phyloP scores from a whole-genome alignment of 1,140 invertebrate genomes.

The Anagrus nilaparvatae region DNA sequence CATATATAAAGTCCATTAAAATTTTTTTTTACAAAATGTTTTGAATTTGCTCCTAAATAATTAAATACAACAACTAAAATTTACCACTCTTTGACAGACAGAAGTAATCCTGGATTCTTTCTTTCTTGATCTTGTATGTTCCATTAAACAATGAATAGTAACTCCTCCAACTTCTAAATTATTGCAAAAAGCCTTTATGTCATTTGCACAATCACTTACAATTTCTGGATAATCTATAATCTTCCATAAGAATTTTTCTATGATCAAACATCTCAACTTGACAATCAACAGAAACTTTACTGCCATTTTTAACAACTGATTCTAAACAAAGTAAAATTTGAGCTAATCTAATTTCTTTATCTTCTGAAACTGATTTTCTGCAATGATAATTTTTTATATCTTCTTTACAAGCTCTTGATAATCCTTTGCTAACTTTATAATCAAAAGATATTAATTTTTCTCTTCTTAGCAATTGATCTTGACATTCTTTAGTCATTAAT shows the following conservation, averaged over 20 bases:
- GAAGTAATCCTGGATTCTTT: constrained; percentile 51
- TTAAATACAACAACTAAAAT: too few relatives aligned
- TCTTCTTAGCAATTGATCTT: constrained; percentile 70
- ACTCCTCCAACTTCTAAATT: constrained; percentile 68
- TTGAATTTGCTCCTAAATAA: too few relatives aligned
- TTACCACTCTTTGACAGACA: constrained; percentile 58
- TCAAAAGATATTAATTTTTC: constrained; percentile 85
- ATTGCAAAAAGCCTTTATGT: constrained; percentile 67
- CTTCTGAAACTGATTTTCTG: constrained; percentile 61
- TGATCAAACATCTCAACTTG: constrained; percentile 84
- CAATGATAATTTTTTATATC: constrained; percentile 80
- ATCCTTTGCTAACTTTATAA: constrained; percentile 79
- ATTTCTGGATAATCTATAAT: constrained; percentile 90
- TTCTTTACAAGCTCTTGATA: constrained; percentile 78
- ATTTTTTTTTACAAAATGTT: too few relatives aligned
- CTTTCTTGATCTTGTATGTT: constrained; percentile 60
- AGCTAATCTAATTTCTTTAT: constrained; percentile 76
- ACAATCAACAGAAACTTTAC: constrained; percentile 62
- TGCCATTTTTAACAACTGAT: constrained; percentile 67
- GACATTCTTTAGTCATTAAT: constrained; percentile 60
- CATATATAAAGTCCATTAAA: too few relatives aligned
- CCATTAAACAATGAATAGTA: constrained; percentile 95
- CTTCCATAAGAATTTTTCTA: constrained; percentile 81
- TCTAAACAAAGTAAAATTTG: constrained; percentile 91
- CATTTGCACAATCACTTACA: constrained; percentile 76